phyloP scores from a whole-genome alignment of 2,888 invertebrate genomes.

The Melanostoma mellinum region DNA sequence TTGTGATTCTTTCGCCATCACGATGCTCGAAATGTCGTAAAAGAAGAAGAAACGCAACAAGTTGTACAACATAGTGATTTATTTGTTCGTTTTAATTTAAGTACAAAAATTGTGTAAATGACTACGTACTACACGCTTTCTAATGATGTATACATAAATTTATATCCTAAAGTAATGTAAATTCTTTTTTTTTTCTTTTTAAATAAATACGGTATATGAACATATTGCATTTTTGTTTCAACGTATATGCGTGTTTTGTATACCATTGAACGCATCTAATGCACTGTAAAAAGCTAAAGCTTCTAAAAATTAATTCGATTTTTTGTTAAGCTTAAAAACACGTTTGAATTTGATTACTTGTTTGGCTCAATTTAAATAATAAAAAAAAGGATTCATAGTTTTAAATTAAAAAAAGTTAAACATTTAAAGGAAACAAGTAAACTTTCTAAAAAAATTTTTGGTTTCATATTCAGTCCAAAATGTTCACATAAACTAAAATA shows the following conservation, averaged over 20 bases:
- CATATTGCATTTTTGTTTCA: conserved; percentile 40
- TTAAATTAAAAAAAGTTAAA: conserved; percentile 12
- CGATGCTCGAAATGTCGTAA: neutral
- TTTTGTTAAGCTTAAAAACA: conserved; percentile 44
- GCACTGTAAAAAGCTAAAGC: conserved; percentile 68
- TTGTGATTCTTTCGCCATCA: neutral
- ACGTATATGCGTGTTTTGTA: conserved; percentile 3
- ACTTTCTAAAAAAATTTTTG: conserved; percentile 50
- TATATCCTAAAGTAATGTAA: conserved; percentile 43
- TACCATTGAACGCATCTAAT: conserved; percentile 40
- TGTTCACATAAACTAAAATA: conserved; percentile 52
- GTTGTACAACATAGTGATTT: conserved; percentile 58
- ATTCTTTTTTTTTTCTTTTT: conserved; percentile 5
- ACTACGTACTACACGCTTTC: conserved; percentile 57
- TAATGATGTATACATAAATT: conserved; percentile 57
- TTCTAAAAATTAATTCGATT: conserved; percentile 61
- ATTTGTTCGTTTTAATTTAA: conserved; percentile 66
- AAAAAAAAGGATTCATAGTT: neutral
- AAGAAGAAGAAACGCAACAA: conserved; percentile 6
- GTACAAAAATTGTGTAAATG: conserved; percentile 72
- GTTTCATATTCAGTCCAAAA: conserved; percentile 68
- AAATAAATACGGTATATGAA: conserved; percentile 65
- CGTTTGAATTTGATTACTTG: conserved; percentile 37
- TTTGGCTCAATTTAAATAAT: neutral
- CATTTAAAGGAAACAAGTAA: conserved; percentile 18